A percentile compares a stretch with the other conserved stretches of the same genome.
These are phyloP conservation scores for Cactoblastis cactorum DNA, from an alignment of 2,888 invertebrate species.

Conservation along the genomic window DNA sequence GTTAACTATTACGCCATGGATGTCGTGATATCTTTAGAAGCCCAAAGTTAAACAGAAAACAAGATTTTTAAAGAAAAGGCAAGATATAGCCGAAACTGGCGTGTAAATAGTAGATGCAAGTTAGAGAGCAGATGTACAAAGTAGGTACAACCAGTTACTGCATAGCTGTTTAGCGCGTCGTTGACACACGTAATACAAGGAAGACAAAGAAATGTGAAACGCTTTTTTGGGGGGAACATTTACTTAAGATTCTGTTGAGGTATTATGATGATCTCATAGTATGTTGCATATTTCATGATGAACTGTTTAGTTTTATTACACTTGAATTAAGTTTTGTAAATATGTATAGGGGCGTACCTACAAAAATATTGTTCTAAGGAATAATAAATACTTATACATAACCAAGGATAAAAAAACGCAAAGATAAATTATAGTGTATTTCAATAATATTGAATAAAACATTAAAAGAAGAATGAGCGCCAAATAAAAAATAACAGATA, in stretches of 20 bases:
- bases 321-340: too few species aligned
- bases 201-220: constrained; percentile 19
- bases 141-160: constrained; percentile 7
- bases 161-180: constrained; percentile 18
- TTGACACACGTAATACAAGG: constrained; percentile 39
- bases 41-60: background rate
- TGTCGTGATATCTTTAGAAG: too few species aligned
- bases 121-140: constrained; percentile 7
- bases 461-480: too few species aligned
- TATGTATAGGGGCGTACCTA: too few species aligned
- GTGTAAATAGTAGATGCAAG: constrained; percentile 2
- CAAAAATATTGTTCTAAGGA: too few species aligned
- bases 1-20: too few species aligned
- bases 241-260: background rate
- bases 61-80: background rate
- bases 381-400: too few species aligned
- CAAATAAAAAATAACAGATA: too few species aligned
- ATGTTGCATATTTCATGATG: background rate
- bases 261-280: background rate
- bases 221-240: too few species aligned
- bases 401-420: too few species aligned
- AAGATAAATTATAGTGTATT: too few species aligned
- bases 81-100: background rate
- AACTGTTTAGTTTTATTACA: background rate
- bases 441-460: too few species aligned